Evolutionary conservation across 2,888 invertebrate genomes (phyloP).

Genomic region (Andrena camellia): DNA sequence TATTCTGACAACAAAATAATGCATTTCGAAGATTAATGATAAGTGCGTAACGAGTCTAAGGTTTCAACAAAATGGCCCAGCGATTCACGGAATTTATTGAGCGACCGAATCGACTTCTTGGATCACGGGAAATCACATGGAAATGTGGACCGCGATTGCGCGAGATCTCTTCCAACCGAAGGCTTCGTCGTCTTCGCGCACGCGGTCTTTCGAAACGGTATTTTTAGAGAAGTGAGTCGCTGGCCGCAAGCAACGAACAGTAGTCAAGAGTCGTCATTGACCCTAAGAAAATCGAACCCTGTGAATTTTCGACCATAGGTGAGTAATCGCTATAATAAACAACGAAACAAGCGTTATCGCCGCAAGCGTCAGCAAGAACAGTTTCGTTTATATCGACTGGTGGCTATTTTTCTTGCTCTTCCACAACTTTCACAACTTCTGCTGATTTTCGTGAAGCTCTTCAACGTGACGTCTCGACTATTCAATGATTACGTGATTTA

Average conservation of each 20-base stretch:
- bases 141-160: slow-evolving; percentile 57
- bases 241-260: slow-evolving; percentile 62
- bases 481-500: neutral
- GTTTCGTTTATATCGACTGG: neutral
- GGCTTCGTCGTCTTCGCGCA: slow-evolving; percentile 59
- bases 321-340: slow-evolving; percentile 34
- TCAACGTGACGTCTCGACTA: neutral
- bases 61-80: no score
- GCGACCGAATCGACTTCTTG: slow-evolving; percentile 31
- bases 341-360: neutral
- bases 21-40: no score
- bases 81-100: slow-evolving; percentile 21
- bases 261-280: slow-evolving; percentile 67
- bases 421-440: slow-evolving; percentile 6
- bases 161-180: slow-evolving; percentile 15
- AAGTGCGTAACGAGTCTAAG: no score
- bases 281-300: slow-evolving; percentile 59
- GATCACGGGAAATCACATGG: slow-evolving; percentile 33
- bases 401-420: neutral
- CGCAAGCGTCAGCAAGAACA: neutral
- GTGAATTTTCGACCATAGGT: slow-evolving; percentile 50
- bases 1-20: no score
- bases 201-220: slow-evolving; percentile 73
- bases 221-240: slow-evolving; percentile 73
- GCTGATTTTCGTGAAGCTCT: neutral